Base-by-base conservation (phyloP, 2,113 vertebrate species). In the Phodopus roborovskii region DNA sequence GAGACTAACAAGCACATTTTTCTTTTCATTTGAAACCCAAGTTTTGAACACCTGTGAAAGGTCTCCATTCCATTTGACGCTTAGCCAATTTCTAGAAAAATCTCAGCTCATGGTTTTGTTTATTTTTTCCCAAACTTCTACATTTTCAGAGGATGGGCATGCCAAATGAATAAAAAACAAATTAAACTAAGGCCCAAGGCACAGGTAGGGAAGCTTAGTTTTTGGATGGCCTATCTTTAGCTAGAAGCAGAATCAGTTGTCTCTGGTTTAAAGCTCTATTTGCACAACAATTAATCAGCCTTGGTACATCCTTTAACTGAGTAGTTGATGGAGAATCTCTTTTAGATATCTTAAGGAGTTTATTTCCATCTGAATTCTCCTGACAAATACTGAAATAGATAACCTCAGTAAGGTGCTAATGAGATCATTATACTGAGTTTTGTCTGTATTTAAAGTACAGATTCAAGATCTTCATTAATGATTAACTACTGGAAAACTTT, bases 391-490 rank as follows among this genome's bases (percentile, higher is more conserved):
- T 94, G 88, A 97, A 97, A 97, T 94, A 97, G 95, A 97, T 95
- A 97, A 97, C 92, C 92, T 87, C 95, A 91, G 92, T 96, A 95
- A 96, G 83, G 91, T 39, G 89, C 89, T 97, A 97, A 98, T 97
- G 96, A 97, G 96, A 94, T 97, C 96, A 95, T 97, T 97, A 97
- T 93, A 92, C 95, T 87, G 94, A 97, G 95, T 96, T 96, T 96
- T 97, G 89, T 95, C 94, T 96, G 91, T 97, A 97, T 93, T 98
- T 97, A 96, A 97, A 96, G 96, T 48, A 96, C 78, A 91, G 88
- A 96, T 96, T 96, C 96, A 94, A 97, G 91, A 94, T 95, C 71
- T 92, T 92, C 96, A 96, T 97, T 98, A 97, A 96, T 97, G 94
- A 96, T 97, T 97, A 97, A 95, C 93, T 94, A 53, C 93, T 79